Percentiles rank a stretch among this genome's conserved stretches.
These are phyloP conservation scores for Marmota flaviventris DNA, from an alignment of 2,113 vertebrate genomes.

Conservation along the genomic window DNA sequence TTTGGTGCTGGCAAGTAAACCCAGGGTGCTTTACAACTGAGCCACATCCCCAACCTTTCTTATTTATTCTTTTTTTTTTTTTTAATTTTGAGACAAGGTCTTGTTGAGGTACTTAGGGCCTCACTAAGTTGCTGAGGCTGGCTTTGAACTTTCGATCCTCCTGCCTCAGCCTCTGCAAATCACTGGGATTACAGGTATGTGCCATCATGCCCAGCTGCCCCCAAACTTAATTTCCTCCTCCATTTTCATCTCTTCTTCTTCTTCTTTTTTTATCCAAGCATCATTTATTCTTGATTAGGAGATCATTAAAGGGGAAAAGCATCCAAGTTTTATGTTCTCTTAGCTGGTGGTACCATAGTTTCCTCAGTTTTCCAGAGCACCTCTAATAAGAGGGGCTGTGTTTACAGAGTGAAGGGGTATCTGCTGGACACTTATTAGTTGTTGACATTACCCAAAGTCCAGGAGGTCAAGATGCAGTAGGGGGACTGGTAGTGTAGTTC, in stretches of 20 bases:
- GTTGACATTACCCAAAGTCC: slow-evolving; percentile 14
- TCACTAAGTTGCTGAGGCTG: too few relatives aligned
- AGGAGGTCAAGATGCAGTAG: neutral
- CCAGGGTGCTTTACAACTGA: neutral
- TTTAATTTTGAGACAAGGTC: too few relatives aligned
- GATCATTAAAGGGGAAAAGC: neutral
- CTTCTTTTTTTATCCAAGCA: too few relatives aligned
- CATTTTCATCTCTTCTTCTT: neutral
- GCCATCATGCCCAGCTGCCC: too few relatives aligned
- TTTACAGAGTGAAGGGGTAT: neutral
- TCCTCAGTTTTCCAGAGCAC: neutral
- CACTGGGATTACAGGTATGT: too few relatives aligned
- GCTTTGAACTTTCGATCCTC: too few relatives aligned
- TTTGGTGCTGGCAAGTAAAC: too few relatives aligned
- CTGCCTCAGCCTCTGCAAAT: too few relatives aligned
- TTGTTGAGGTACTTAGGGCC: too few relatives aligned
- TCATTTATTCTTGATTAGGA: slow-evolving; percentile 31
- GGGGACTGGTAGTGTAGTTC: neutral
- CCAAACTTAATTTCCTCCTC: neutral
- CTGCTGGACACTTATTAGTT: neutral
- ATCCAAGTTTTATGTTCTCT: slow-evolving; percentile 12
- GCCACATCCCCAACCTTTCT: neutral
- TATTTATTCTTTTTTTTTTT: too few relatives aligned
- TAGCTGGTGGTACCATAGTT: neutral
- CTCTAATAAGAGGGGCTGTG: neutral